phyloP scores from a whole-genome alignment of 92 coral and sea anemone species.

The Palythoa grandiflora region DNA sequence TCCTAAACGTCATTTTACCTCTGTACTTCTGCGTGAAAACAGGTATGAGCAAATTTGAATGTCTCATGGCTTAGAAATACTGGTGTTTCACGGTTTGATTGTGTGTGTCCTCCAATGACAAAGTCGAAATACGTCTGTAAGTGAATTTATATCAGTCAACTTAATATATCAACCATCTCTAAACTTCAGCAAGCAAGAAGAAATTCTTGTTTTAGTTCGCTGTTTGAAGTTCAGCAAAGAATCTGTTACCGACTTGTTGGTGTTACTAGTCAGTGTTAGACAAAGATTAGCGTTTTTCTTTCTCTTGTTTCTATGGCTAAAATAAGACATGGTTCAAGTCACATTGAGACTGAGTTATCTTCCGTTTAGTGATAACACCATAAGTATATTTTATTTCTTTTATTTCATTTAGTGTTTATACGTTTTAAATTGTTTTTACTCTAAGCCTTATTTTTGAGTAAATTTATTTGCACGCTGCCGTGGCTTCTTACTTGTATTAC shows the following conservation, averaged over 20 bases:
- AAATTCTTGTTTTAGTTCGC: not conserved
- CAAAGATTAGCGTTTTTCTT: too few species aligned
- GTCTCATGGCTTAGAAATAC: not conserved
- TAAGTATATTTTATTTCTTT: too few species aligned
- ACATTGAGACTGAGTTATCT: too few species aligned
- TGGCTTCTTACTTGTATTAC: not conserved
- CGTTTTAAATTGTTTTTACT: not conserved
- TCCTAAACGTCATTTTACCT: not conserved
- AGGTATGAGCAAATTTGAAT: slow-evolving; percentile 5
- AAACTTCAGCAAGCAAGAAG: too few species aligned
- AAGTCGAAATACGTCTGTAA: not conserved
- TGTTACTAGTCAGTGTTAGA: too few species aligned
- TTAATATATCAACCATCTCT: too few species aligned
- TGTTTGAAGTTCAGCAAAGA: not conserved
- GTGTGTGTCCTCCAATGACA: not conserved
- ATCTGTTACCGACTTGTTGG: too few species aligned
- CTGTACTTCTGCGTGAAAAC: slow-evolving; percentile 5
- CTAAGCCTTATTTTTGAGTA: not conserved
- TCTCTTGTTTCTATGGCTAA: not conserved
- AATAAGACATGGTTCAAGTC: not conserved
- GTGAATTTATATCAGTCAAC: not conserved
- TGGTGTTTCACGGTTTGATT: not conserved
- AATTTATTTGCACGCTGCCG: not conserved
- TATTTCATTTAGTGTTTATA: not conserved
- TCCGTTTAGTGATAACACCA: too few species aligned